A percentile compares a stretch with the other conserved stretches of the same genome.
Evolutionary conservation across 2,888 invertebrate species (phyloP).

Genomic region (Macroteleia sp.): DNA sequence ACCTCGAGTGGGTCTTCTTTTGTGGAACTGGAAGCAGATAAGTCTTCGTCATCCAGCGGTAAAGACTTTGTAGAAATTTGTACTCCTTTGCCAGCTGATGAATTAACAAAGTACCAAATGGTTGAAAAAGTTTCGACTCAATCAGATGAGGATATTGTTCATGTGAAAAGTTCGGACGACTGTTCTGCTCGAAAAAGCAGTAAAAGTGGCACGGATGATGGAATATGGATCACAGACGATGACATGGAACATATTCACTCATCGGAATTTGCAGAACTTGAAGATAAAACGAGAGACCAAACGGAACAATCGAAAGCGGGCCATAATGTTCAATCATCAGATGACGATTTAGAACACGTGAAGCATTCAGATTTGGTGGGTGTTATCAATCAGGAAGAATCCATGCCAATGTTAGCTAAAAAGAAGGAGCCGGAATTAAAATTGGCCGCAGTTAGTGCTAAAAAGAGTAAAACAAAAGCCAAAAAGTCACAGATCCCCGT

Average conservation of each 20-base stretch:
- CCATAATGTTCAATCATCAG: constrained; percentile 68
- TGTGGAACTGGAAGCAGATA: constrained; percentile 58
- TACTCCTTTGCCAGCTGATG: constrained; percentile 61
- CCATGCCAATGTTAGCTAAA: too few species aligned
- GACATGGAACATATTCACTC: constrained; percentile 76
- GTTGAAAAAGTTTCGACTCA: constrained; percentile 71
- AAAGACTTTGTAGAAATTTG: constrained; percentile 16
- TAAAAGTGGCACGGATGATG: constrained; percentile 72
- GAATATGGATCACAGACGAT: too few species aligned
- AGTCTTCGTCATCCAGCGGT: constrained; percentile 11
- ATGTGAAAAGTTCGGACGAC: constrained; percentile 69
- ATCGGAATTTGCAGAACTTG: constrained; percentile 70
- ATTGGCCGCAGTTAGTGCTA: not conserved
- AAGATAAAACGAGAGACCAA: constrained; percentile 38
- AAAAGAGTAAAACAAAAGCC: constrained; percentile 4
- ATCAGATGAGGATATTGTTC: constrained; percentile 79
- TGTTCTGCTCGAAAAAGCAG: constrained; percentile 65
- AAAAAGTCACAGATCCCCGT: constrained; percentile 28
- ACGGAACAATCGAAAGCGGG: not conserved
- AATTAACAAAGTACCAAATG: constrained; percentile 72
- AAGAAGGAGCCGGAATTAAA: constrained; percentile 37
- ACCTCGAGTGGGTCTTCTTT: constrained; percentile 53
- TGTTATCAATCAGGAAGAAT: too few species aligned
- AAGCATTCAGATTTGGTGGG: constrained; percentile 71
- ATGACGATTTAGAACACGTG: constrained; percentile 80